Conservation (phyloP, 2,797 vertebrate species). For the Phalloptychus januarius region DNA sequence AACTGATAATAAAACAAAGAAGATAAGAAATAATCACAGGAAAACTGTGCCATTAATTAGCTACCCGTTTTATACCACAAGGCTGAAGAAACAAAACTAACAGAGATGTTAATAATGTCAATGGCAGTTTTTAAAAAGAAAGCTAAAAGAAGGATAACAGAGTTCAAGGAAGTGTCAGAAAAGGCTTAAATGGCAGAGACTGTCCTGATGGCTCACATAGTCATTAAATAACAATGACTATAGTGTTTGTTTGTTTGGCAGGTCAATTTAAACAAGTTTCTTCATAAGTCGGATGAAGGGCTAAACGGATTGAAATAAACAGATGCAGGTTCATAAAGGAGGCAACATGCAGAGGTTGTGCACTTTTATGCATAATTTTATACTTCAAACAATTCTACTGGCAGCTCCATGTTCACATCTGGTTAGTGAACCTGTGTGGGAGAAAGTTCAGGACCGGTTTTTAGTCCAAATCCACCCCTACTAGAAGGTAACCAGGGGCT, state of each 20-base stretch:
- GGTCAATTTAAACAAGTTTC: not conserved
- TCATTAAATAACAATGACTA: not conserved
- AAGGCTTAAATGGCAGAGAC: not conserved
- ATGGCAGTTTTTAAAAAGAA: not conserved
- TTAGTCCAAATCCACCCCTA: not conserved
- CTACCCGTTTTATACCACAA: not conserved
- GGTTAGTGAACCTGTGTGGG: not conserved
- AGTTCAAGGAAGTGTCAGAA: not conserved
- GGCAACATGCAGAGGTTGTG: not conserved
- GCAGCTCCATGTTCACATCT: not conserved
- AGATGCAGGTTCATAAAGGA: not conserved
- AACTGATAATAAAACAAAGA: not conserved
- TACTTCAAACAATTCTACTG: not conserved
- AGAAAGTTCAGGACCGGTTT: not conserved
- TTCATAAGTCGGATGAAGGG: not conserved
- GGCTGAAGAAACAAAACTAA: not conserved
- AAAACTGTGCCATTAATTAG: not conserved
- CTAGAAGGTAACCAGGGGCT: not conserved
- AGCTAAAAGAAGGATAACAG: not conserved
- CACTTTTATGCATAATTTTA: not conserved
- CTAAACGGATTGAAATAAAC: not conserved
- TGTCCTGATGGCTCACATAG: not conserved
- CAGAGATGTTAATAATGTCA: not conserved
- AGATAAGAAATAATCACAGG: not conserved
- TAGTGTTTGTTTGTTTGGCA: not conserved